Base-by-base conservation (phyloP, 1,140 invertebrate genomes). In the Phortica variegata region DNA sequence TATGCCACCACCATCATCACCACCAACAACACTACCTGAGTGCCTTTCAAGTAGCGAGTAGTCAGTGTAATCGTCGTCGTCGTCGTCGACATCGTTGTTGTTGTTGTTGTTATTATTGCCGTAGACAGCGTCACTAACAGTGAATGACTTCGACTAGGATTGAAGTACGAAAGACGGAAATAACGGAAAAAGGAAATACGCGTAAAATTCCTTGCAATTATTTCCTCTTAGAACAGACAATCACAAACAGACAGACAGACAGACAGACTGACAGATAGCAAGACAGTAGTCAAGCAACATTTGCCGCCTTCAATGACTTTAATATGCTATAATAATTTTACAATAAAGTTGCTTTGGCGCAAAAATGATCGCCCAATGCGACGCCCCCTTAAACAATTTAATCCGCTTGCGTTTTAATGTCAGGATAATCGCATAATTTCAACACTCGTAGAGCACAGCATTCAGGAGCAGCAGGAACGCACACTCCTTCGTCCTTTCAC, bases 181-280 rank as follows among this genome's bases (percentile, higher is more conserved):
- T 15, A 26, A 37, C 31, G 43, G 49, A 48, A 58, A 26, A 46
- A 50, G 62, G 62, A 66, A 68, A 66, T 68, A 63, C 60, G 60
- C 65, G 63, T 63, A 68, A 68, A 63, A 68, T 68, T 68, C 65
- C 63, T 52, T 60, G 60, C 65, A 68, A 65, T 65, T 66, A 65
- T 65, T 65, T 61, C 62, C 5, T n/a, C 23, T 26, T 26, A n/a
- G n/a, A 26, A 26, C 23, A 26, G 23, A 26, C 23, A 10, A 26
- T 26, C n/a, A n/a, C n/a, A n/a, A 26, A 10, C 23, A 34, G 33
- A n/a, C 33, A 29, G 23, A 15, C 34, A 56, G 56, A 33, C 44
- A 26, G 37, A 36, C 23, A 29, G 6, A 39, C 23, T 34, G 18
- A 29, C 36, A 37, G 23, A 23, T 29, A 12, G 26, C 26, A 29